phyloP scores from a whole-genome alignment of 2,797 vertebrate genomes.

The Selene dorsalis region DNA sequence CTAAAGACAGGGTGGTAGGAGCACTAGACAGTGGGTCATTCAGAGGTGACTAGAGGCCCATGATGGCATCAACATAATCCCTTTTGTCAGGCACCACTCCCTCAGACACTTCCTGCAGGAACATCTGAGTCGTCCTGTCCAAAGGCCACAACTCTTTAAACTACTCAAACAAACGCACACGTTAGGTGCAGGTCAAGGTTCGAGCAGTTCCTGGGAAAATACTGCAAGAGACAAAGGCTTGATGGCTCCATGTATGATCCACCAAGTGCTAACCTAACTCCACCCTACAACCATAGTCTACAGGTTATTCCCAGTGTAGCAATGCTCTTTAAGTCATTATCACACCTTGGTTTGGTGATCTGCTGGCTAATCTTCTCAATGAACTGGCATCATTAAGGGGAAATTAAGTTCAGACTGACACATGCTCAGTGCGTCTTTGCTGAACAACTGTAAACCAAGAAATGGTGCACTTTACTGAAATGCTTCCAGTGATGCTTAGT shows the following conservation, averaged over 20 bases:
- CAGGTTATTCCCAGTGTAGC: background rate
- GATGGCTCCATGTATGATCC: constrained; percentile 1
- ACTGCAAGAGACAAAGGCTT: constrained; percentile 25
- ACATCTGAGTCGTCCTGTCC: constrained; percentile 10
- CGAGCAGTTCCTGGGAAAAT: constrained; percentile 17
- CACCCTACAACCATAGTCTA: constrained; percentile 9
- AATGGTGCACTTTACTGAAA: background rate
- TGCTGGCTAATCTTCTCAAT: constrained; percentile 20
- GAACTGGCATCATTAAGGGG: constrained; percentile 12
- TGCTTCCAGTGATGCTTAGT: background rate
- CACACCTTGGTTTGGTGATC: background rate
- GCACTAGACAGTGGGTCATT: constrained; percentile 19
- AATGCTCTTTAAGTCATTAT: constrained; percentile 11
- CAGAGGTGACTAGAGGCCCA: constrained; percentile 2
- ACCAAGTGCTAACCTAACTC: background rate
- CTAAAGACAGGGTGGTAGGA: background rate
- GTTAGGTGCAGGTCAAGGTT: constrained; percentile 16
- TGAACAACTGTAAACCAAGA: background rate
- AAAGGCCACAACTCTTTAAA: constrained; percentile 43
- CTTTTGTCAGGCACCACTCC: constrained; percentile 24
- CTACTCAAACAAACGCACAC: constrained; percentile 14
- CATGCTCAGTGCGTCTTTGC: background rate
- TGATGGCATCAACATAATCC: constrained; percentile 40
- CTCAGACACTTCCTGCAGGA: constrained; percentile 25
- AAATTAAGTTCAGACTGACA: constrained; percentile 8